phyloP scores from a whole-genome alignment of 2,113 vertebrate species.

The Pangasianodon hypophthalmus region DNA sequence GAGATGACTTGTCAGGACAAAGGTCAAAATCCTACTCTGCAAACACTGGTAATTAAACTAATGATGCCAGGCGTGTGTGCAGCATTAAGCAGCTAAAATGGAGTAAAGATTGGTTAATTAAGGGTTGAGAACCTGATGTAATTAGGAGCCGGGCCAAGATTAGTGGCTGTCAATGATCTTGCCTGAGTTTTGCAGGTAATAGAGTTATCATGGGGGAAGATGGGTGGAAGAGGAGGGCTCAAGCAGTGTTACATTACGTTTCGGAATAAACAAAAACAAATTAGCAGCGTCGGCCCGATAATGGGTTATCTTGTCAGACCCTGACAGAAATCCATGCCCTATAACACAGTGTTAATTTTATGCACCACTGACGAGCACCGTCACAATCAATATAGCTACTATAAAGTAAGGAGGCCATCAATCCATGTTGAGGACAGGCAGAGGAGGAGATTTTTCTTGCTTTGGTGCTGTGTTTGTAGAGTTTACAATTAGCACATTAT shows the following conservation, averaged over 20 bases:
- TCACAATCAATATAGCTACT: constrained; percentile 71
- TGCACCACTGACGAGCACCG: constrained; percentile 77
- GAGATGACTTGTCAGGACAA: constrained; percentile 57
- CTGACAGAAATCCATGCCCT: constrained; percentile 77
- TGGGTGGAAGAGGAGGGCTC: constrained; percentile 44
- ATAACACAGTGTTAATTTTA: constrained; percentile 83
- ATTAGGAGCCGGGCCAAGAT: constrained; percentile 77
- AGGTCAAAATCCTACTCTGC: constrained; percentile 62
- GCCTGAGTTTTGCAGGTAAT: constrained; percentile 72
- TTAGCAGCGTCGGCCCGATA: constrained; percentile 74
- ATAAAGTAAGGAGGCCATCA: constrained; percentile 75
- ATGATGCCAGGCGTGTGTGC: constrained; percentile 64
- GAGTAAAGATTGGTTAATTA: constrained; percentile 80
- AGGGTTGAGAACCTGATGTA: constrained; percentile 75
- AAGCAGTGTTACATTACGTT: constrained; percentile 76
- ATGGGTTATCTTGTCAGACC: constrained; percentile 76
- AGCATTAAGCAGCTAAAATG: constrained; percentile 73
- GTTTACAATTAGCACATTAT: constrained; percentile 43
- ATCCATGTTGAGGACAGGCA: constrained; percentile 63
- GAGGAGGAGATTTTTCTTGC: constrained; percentile 36
- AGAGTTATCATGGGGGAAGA: constrained; percentile 72
- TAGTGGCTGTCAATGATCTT: constrained; percentile 68
- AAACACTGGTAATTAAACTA: constrained; percentile 64
- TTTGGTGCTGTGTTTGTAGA: constrained; percentile 38
- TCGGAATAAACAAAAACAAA: constrained; percentile 84